Percentiles rank a stretch among this genome's conserved stretches.
These are phyloP conservation scores for Calypte anna DNA, from an alignment of 2,113 vertebrate genomes.

Conservation along the genomic window DNA sequence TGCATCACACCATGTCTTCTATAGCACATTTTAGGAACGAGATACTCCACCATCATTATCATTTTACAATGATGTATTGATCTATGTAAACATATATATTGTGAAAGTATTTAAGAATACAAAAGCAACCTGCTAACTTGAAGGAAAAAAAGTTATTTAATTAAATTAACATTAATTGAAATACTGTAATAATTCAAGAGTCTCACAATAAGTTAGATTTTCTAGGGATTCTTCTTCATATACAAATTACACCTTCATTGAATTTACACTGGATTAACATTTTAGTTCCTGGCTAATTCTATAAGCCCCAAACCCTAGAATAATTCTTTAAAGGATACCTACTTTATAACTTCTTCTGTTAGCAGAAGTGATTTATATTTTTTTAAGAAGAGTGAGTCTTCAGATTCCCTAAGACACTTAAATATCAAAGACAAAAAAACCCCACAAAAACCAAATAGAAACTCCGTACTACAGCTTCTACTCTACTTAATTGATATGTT, in stretches of 20 bases:
- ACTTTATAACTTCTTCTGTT: background rate
- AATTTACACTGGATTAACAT: background rate
- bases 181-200: background rate
- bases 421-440: background rate
- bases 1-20: background rate
- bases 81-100: accelerated
- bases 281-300: background rate
- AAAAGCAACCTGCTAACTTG: background rate
- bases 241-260: background rate
- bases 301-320: background rate
- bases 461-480: background rate
- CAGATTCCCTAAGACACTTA: background rate
- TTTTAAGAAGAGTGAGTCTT: background rate
- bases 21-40: background rate
- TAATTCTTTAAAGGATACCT: background rate
- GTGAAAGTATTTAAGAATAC: background rate
- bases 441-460: background rate
- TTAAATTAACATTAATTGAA: background rate
- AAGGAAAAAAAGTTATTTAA: background rate
- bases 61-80: background rate
- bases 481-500: background rate
- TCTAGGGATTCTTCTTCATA: background rate
- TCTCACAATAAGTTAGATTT: background rate
- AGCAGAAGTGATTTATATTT: background rate
- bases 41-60: background rate